Conservation (phyloP, 2,797 vertebrate genomes). For the Xyrichtys novacula region DNA sequence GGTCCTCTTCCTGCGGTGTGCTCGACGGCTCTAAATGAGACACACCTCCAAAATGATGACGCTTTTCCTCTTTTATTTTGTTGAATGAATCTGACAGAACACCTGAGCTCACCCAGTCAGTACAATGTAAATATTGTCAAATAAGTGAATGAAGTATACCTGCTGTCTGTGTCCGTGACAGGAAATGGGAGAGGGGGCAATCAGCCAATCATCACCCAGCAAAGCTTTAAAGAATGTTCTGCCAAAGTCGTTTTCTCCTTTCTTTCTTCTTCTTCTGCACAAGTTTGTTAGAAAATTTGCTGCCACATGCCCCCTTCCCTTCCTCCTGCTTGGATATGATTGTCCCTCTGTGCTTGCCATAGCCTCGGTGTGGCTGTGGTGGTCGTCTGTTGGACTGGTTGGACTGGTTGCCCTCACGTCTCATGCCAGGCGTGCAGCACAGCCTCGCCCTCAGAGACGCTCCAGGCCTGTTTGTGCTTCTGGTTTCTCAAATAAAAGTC, state of each 20-base stretch:
- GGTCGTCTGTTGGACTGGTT: constrained; percentile 49
- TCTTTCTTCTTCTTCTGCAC: constrained; percentile 32
- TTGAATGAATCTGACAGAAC: constrained; percentile 45
- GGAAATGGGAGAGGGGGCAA: constrained; percentile 58
- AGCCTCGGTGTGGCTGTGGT: constrained; percentile 28
- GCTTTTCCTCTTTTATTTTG: constrained; percentile 36
- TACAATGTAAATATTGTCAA: constrained; percentile 65
- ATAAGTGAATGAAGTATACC: constrained; percentile 55
- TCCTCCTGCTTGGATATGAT: constrained; percentile 18
- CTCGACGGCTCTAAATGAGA: constrained; percentile 8
- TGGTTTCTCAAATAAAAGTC: constrained; percentile 43
- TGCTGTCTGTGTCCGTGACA: constrained; percentile 40
- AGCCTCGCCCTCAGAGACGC: constrained; percentile 38
- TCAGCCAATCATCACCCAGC: constrained; percentile 74
- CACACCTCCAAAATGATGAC: constrained; percentile 30
- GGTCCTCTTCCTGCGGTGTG: constrained; percentile 50
- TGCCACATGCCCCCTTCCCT: neutral
- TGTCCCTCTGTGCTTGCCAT: constrained; percentile 26
- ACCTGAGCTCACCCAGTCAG: constrained; percentile 59
- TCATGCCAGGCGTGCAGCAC: constrained; percentile 58
- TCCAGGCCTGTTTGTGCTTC: constrained; percentile 44
- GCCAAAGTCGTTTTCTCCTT: constrained; percentile 75
- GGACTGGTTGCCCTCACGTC: constrained; percentile 63
- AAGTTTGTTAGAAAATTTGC: constrained; percentile 27
- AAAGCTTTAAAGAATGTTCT: constrained; percentile 82